Conservation (phyloP, 2,888 invertebrate species). For the Stomorhina lunata region DNA sequence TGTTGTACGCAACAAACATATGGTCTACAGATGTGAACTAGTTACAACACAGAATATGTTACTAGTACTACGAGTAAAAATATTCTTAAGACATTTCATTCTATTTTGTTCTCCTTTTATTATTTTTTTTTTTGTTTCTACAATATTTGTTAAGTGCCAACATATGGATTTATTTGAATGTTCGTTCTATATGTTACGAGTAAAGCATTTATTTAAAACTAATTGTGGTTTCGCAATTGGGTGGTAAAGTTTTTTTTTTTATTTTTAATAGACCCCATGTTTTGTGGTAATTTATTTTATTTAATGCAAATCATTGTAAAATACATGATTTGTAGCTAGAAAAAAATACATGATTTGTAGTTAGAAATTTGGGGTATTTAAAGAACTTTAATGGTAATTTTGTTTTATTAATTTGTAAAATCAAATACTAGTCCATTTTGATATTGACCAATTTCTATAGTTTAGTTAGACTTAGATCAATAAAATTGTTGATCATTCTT, state of each 20-base stretch:
- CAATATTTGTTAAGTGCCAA: slow-evolving; percentile 20
- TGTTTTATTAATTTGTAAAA: no score
- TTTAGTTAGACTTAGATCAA: no score
- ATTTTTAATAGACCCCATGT: not conserved
- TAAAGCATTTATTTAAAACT: not conserved
- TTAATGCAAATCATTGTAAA: not conserved
- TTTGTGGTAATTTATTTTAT: not conserved
- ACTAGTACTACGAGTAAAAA: not conserved
- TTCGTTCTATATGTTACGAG: no score
- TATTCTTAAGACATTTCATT: not conserved
- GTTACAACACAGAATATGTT: slow-evolving; percentile 18
- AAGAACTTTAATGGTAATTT: no score
- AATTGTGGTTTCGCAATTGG: slow-evolving; percentile 44
- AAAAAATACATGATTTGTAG: no score
- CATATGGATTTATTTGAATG: slow-evolving; percentile 20
- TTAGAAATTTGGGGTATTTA: no score
- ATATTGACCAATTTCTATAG: no score
- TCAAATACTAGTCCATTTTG: no score
- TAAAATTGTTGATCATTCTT: no score
- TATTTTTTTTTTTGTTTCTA: not conserved
- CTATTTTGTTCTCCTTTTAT: not conserved
- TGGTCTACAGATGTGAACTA: slow-evolving; percentile 56
- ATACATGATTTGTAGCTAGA: not conserved
- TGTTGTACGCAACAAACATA: slow-evolving; percentile 19
- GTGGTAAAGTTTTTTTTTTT: slow-evolving; percentile 31